A percentile compares a stretch with the other conserved stretches of the same genome.
Conservation (phyloP, 2,113 vertebrate species). For the Thamnophis sirtalis region DNA sequence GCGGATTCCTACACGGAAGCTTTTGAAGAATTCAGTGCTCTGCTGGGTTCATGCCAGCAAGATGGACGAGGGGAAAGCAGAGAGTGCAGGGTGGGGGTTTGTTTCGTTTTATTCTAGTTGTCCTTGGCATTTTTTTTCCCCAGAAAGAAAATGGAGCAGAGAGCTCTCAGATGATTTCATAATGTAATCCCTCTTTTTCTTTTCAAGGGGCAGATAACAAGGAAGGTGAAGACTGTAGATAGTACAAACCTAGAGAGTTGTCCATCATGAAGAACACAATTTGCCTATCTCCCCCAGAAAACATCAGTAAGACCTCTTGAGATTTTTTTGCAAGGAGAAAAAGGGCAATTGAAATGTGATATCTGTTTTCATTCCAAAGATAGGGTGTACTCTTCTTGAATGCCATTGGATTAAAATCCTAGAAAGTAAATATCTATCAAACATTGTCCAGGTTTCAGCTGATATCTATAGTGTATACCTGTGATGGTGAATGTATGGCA, state of each 20-base stretch:
- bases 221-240: background rate
- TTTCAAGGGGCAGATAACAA: background rate
- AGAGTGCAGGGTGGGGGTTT: background rate
- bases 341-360: background rate
- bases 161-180: background rate
- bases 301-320: background rate
- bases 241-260: background rate
- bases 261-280: background rate
- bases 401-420: background rate
- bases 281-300: background rate
- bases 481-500: no score
- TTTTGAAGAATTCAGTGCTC: background rate
- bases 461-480: background rate
- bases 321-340: background rate
- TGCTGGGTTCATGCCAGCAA: background rate
- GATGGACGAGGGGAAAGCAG: background rate
- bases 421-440: background rate
- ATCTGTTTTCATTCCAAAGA: background rate
- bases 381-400: background rate
- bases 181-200: background rate
- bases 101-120: background rate
- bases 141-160: background rate
- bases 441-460: background rate
- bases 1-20: background rate
- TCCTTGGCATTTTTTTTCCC: background rate